A percentile compares a stretch with the other conserved stretches of the same genome.
These are phyloP conservation scores for Tineola bisselliella DNA, from an alignment of 2,888 invertebrate genomes.

Conservation along the genomic window DNA sequence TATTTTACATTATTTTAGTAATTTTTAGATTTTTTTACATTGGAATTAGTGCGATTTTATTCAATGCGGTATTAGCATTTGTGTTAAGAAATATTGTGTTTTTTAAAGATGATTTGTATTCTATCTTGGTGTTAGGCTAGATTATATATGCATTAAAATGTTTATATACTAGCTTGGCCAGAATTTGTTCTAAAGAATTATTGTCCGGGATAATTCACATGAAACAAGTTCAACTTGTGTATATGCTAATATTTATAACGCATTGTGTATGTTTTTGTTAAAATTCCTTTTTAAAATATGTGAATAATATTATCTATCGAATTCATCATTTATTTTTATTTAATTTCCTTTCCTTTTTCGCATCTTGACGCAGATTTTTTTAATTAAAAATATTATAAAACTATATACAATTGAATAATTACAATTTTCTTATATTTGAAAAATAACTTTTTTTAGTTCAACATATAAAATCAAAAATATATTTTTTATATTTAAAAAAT, in stretches of 20 bases:
- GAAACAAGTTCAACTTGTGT: constrained; percentile 31
- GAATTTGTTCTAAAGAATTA: constrained; percentile 48
- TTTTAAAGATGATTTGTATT: constrained; percentile 54
- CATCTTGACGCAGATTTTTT: no score
- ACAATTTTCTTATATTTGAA: no score
- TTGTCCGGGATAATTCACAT: constrained; percentile 53
- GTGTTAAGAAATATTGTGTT: not conserved
- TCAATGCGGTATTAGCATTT: constrained; percentile 56
- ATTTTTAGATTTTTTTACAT: constrained; percentile 23
- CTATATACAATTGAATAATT: no score
- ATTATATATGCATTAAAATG: not conserved
- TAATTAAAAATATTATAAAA: no score
- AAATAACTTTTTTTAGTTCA: no score
- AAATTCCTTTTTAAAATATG: constrained; percentile 9
- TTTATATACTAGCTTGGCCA: not conserved
- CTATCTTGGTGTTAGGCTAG: not conserved
- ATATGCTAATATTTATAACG: constrained; percentile 58
- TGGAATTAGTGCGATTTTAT: constrained; percentile 49
- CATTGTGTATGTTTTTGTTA: constrained; percentile 23
- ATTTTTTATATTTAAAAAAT: no score
- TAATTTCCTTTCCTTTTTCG: not conserved
- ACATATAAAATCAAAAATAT: no score
- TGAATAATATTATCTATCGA: constrained; percentile 3
- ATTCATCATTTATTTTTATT: not conserved
- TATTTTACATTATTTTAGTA: constrained; percentile 23